phyloP scores from a whole-genome alignment of 1,140 invertebrate genomes.

The Hylaeus volcanicus region DNA sequence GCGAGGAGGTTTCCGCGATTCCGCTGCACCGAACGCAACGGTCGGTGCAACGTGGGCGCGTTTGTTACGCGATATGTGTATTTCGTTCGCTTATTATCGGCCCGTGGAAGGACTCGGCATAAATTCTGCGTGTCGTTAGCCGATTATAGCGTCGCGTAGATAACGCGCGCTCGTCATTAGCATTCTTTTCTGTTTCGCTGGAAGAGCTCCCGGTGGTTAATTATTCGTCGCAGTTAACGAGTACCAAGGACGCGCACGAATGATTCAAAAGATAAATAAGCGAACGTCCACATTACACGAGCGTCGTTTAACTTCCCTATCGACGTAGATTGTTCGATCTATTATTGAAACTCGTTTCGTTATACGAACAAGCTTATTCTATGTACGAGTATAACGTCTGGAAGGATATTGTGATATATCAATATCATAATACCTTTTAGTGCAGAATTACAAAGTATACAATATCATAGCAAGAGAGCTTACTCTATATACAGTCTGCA shows the following conservation, averaged over 20 bases:
- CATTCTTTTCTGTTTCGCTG: not conserved
- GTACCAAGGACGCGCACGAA: not conserved
- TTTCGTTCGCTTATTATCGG: slow-evolving; percentile 61
- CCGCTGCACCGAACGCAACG: not conserved
- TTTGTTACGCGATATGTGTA: slow-evolving; percentile 48
- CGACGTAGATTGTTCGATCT: no score
- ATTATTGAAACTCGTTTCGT: no score
- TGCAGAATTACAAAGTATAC: no score
- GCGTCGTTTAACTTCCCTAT: no score
- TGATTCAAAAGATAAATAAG: not conserved
- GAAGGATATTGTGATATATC: no score
- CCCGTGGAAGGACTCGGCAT: slow-evolving; percentile 62
- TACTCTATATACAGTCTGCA: no score
- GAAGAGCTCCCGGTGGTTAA: not conserved
- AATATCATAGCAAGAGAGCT: no score
- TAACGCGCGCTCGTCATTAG: slow-evolving; percentile 36
- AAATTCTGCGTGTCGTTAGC: slow-evolving; percentile 59
- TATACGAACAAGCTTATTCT: no score
- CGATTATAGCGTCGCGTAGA: slow-evolving; percentile 40
- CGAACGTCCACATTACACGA: not conserved
- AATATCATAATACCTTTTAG: no score
- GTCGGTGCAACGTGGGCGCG: slow-evolving; percentile 49
- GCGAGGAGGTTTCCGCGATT: slow-evolving; percentile 32
- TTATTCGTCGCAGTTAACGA: not conserved
- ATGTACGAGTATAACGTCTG: no score